Evolutionary conservation across 2,797 vertebrate species (phyloP).

Genomic region (Pachyuromys duprasi): DNA sequence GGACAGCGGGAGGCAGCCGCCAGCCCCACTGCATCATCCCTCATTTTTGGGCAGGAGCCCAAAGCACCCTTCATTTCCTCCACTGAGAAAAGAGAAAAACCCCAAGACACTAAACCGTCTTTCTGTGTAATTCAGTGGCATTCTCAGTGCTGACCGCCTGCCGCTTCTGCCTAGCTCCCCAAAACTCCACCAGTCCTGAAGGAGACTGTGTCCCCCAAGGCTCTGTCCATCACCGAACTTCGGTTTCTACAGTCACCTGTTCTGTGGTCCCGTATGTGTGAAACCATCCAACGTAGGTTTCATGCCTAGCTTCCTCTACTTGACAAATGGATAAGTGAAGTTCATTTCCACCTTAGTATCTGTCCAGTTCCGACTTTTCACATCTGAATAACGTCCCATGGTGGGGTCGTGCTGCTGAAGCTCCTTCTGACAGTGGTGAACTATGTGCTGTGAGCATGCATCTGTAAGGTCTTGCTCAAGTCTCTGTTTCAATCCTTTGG

Average conservation of each 20-base stretch:
- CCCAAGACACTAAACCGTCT: not conserved
- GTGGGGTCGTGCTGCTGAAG: accelerated
- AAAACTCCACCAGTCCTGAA: not conserved
- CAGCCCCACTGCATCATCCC: not conserved
- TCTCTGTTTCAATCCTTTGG: not conserved
- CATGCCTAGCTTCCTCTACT: not conserved
- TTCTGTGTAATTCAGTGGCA: accelerated
- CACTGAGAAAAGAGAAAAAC: not conserved
- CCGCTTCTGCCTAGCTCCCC: not conserved
- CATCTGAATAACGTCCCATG: not conserved
- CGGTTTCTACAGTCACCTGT: not conserved
- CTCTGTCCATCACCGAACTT: not conserved
- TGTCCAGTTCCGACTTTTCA: accelerated
- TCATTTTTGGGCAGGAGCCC: not conserved
- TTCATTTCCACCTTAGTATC: accelerated
- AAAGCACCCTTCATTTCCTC: too few species aligned
- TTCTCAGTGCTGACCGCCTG: accelerated
- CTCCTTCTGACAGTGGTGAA: accelerated
- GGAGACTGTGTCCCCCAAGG: too few species aligned
- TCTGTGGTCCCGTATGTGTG: accelerated
- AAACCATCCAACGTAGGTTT: too few species aligned
- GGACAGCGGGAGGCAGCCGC: not conserved
- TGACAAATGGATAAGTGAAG: accelerated
- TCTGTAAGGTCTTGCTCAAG: accelerated
- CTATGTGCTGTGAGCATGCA: accelerated